Conservation (phyloP, 2,797 vertebrate genomes). For the Pantherophis alleghaniensis region DNA sequence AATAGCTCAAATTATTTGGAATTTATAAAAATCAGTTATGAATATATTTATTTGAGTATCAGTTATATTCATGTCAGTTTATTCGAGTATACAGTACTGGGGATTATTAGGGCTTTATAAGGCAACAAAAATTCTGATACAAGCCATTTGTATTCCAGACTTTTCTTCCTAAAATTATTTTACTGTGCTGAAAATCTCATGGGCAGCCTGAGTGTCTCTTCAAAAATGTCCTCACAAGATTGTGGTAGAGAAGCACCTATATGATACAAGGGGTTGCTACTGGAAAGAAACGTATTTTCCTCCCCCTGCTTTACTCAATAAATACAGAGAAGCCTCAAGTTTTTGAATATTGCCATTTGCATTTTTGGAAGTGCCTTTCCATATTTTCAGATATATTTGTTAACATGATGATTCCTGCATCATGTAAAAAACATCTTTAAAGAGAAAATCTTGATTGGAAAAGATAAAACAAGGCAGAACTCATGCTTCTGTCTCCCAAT, state of each 20-base stretch:
- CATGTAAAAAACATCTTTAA: not conserved
- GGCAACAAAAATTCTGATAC: not conserved
- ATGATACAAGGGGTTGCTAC: not conserved
- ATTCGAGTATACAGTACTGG: not conserved
- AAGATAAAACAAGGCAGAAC: not conserved
- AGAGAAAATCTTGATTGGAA: not conserved
- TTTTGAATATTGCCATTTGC: not conserved
- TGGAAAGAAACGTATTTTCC: not conserved
- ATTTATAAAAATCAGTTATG: not conserved
- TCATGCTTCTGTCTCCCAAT: not conserved
- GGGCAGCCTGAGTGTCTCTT: not conserved
- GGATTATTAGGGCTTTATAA: not conserved
- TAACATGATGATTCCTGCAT: not conserved
- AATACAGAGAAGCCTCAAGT: not conserved
- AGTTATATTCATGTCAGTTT: not conserved
- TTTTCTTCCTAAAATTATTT: not conserved
- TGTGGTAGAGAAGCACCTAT: not conserved
- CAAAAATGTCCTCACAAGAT: not conserved
- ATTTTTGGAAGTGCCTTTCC: not conserved
- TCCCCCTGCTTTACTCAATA: not conserved
- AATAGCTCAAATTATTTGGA: not conserved
- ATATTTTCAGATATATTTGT: not conserved
- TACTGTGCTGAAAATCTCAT: not conserved
- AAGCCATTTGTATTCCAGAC: not conserved
- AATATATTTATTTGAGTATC: not conserved